Percentiles rank a stretch among this genome's conserved stretches.
These are phyloP conservation scores for Corynorhinus townsendii DNA, from an alignment of 2,113 vertebrate species.

Conservation along the genomic window DNA sequence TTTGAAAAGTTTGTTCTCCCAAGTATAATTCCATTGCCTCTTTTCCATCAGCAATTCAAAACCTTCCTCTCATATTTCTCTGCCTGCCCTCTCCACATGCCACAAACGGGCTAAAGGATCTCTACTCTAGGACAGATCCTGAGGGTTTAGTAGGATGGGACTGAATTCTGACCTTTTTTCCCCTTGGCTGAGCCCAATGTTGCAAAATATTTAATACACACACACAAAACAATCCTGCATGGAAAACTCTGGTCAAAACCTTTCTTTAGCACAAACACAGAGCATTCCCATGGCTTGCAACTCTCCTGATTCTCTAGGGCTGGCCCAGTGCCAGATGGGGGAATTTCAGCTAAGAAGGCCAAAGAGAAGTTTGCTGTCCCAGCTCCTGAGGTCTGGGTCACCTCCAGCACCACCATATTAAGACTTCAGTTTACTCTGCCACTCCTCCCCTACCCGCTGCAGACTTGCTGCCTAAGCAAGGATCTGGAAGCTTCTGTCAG, in stretches of 20 bases:
- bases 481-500: not conserved
- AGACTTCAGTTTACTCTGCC: not conserved
- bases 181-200: not conserved
- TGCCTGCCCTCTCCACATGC: not conserved
- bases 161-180: not conserved
- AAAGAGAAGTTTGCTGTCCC: not conserved
- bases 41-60: conserved; percentile 41
- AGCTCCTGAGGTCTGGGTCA: conserved; percentile 23
- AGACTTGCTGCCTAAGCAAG: conserved; percentile 20
- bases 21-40: conserved; percentile 33
- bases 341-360: not conserved
- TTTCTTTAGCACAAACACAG: not conserved
- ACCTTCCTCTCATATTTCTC: not conserved
- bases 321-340: not conserved
- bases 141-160: not conserved
- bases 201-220: not conserved
- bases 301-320: conserved; percentile 1
- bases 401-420: not conserved
- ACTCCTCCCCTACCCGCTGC: not conserved
- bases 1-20: conserved; percentile 6
- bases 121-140: not conserved
- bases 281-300: conserved; percentile 34
- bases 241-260: conserved; percentile 40
- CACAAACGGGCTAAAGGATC: not conserved
- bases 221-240: not conserved